Evolutionary conservation across 2,888 invertebrate species (phyloP).

Genomic region (Hydraecia micacea): DNA sequence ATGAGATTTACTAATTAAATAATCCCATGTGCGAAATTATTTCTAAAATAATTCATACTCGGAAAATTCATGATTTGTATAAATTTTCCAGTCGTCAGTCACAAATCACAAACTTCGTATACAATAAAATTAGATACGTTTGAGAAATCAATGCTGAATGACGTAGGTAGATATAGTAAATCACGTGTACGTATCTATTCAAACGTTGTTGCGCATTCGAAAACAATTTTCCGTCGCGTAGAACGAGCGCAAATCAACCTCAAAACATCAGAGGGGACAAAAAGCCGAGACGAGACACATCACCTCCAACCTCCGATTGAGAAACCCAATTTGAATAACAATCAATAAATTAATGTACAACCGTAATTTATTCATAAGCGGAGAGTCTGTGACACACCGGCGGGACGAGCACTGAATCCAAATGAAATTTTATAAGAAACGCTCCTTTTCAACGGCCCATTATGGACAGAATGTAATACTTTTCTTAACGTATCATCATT

Average conservation of each 20-base stretch:
- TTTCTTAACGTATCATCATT: constrained; percentile 89
- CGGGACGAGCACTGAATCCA: constrained; percentile 87
- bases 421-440: constrained; percentile 89
- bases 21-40: constrained; percentile 26
- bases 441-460: constrained; percentile 84
- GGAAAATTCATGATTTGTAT: constrained; percentile 63
- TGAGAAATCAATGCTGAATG: constrained; percentile 74
- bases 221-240: constrained; percentile 79
- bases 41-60: constrained; percentile 31
- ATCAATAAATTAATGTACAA: constrained; percentile 90
- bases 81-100: constrained; percentile 79
- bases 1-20: constrained; percentile 15
- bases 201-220: constrained; percentile 73
- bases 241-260: constrained; percentile 79
- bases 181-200: constrained; percentile 70
- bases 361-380: constrained; percentile 88
- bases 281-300: constrained; percentile 84
- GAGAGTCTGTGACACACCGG: constrained; percentile 81
- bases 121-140: constrained; percentile 80
- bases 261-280: constrained; percentile 80
- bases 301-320: constrained; percentile 89
- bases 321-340: constrained; percentile 90
- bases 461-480: constrained; percentile 86
- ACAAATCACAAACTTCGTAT: constrained; percentile 68
- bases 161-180: constrained; percentile 74